A percentile compares a stretch with the other conserved stretches of the same genome.
These are phyloP conservation scores for Coptotermes formosanus DNA, from an alignment of 1,140 invertebrate species.

Conservation along the genomic window DNA sequence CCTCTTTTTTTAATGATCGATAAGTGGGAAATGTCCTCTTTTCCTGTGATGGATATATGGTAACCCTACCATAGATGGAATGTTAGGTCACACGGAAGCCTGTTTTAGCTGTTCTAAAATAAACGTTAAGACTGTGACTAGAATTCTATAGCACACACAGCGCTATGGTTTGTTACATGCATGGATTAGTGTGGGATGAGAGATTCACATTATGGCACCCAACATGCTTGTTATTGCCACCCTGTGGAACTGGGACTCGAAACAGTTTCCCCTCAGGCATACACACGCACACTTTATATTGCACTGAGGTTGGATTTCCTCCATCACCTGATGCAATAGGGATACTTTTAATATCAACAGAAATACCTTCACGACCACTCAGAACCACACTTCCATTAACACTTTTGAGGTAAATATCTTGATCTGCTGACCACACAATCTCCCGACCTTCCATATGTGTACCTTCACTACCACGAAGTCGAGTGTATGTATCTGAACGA, in stretches of 20 bases:
- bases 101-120: no score
- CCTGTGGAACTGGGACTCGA: slow-evolving; percentile 63
- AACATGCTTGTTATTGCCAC: slow-evolving; percentile 39
- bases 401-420: slow-evolving; percentile 75
- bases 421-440: slow-evolving; percentile 69
- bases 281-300: slow-evolving; percentile 84
- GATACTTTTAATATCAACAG: slow-evolving; percentile 68
- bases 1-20: no score
- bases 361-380: slow-evolving; percentile 67
- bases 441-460: slow-evolving; percentile 59
- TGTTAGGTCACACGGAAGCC: no score
- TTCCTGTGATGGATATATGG: no score
- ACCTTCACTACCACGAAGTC: slow-evolving; percentile 44
- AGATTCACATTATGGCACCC: slow-evolving; percentile 54
- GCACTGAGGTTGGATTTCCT: slow-evolving; percentile 49
- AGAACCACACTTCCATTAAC: slow-evolving; percentile 75
- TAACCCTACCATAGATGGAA: no score
- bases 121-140: no score
- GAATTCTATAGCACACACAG: background rate
- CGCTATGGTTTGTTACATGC: slow-evolving; percentile 47
- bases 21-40: no score
- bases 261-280: slow-evolving; percentile 84
- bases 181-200: slow-evolving; percentile 65
- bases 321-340: slow-evolving; percentile 59
- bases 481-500: slow-evolving; percentile 57